phyloP scores from a whole-genome alignment of 92 coral and sea anemone genomes.

The Epizoanthus illoricatus region DNA sequence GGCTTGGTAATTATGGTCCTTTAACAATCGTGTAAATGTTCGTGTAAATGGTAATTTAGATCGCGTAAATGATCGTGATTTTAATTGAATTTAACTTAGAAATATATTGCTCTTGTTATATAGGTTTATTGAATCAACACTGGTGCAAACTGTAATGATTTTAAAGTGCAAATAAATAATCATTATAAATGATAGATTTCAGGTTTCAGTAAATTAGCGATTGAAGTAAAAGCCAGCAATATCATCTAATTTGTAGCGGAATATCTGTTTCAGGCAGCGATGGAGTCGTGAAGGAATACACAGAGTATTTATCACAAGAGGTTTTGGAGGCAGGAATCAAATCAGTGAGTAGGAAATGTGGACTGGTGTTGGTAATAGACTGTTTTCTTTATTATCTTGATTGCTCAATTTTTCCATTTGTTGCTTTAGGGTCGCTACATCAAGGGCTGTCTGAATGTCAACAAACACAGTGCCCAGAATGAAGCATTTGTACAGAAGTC shows the following conservation, averaged over 20 bases:
- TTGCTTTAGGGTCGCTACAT: slow-evolving; percentile 63
- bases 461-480: slow-evolving; percentile 78
- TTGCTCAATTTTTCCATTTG: too few relatives aligned
- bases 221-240: too few relatives aligned
- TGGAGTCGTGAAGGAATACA: slow-evolving; percentile 48
- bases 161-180: too few relatives aligned
- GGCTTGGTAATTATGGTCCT: slow-evolving; percentile 12
- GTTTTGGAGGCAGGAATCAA: slow-evolving; percentile 88
- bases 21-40: background rate
- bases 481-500: slow-evolving; percentile 82
- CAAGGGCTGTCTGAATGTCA: slow-evolving; percentile 78
- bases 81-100: too few relatives aligned
- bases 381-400: background rate
- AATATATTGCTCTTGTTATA: too few relatives aligned
- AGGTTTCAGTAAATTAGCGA: too few relatives aligned
- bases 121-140: too few relatives aligned
- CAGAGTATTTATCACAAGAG: slow-evolving; percentile 70
- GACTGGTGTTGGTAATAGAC: background rate
- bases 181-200: background rate
- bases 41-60: background rate
- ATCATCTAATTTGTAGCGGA: too few relatives aligned
- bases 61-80: background rate
- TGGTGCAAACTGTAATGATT: too few relatives aligned
- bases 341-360: slow-evolving; percentile 55
- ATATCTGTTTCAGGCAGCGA: slow-evolving; percentile 37